A percentile compares a stretch with the other conserved stretches of the same genome.
These are phyloP conservation scores for Propithecus deckenii DNA, from an alignment of 2,797 vertebrate species.

Conservation along the genomic window DNA sequence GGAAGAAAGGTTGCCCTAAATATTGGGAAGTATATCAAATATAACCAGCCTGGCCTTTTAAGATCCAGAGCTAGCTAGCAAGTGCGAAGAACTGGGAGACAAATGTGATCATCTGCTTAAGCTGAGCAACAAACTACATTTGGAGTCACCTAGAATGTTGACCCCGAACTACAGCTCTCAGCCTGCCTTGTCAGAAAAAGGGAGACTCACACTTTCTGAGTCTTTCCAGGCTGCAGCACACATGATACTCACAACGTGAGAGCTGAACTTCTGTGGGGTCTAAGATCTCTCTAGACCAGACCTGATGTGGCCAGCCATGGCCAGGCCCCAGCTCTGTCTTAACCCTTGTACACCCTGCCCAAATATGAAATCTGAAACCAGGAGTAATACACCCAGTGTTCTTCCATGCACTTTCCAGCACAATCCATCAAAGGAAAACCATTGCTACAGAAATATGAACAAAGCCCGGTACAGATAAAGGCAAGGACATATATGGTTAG, in stretches of 20 bases:
- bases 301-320: neutral
- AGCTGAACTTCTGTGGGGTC: neutral
- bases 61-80: neutral
- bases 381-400: neutral
- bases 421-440: neutral
- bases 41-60: neutral
- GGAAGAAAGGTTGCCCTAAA: neutral
- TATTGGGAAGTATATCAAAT: neutral
- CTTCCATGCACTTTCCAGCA: neutral
- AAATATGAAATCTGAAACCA: neutral
- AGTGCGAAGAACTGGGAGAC: neutral
- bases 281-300: neutral
- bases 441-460: neutral
- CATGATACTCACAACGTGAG: neutral
- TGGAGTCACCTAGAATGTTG: neutral
- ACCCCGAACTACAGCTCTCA: neutral
- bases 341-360: neutral
- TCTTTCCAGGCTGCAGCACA: neutral
- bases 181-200: neutral
- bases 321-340: neutral
- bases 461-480: neutral
- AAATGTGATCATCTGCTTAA: neutral
- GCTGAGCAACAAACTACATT: neutral
- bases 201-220: neutral
- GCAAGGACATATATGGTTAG: neutral